Conservation (phyloP, 2,797 vertebrate species). For the Phrynocephalus vlangalii region DNA sequence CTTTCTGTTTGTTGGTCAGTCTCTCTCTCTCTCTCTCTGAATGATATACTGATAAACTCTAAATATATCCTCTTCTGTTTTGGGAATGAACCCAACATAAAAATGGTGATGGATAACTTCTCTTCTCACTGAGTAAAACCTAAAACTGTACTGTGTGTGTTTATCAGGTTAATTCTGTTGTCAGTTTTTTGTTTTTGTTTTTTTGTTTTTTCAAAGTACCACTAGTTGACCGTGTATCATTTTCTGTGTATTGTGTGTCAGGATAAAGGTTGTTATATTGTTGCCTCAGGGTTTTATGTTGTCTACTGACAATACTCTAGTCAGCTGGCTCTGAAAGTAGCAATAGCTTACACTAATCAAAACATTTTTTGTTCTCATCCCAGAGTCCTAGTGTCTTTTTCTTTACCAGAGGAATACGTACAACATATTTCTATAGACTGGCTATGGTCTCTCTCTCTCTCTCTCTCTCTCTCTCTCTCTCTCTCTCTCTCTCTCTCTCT, state of each 20-base stretch:
- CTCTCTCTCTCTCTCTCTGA: no score
- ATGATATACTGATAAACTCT: no score
- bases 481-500: no score
- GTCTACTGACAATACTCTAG: slow-evolving; percentile 5
- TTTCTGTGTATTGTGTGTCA: not conserved
- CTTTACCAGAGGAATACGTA: not conserved
- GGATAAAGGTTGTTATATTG: slow-evolving; percentile 27
- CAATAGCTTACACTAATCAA: not conserved
- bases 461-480: no score
- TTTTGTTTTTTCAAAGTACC: no score
- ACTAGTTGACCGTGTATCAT: not conserved
- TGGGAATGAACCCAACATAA: no score
- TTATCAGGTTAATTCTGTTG: not conserved
- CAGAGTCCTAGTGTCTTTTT: not conserved
- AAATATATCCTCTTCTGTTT: not conserved
- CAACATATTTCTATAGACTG: rapidly evolving
- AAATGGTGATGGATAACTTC: not conserved
- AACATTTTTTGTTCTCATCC: not conserved
- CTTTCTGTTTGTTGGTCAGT: no score
- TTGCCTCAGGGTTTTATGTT: slow-evolving; percentile 3
- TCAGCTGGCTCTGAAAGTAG: not conserved
- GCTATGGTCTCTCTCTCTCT: not conserved
- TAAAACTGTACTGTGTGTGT: not conserved
- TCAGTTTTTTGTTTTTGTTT: not conserved
- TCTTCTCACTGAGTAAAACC: not conserved